Evolutionary conservation across 2,888 invertebrate genomes (phyloP), one percentile per base, ranked within the genome.

Genomic region (Yponomeuta malinellus): DNA sequence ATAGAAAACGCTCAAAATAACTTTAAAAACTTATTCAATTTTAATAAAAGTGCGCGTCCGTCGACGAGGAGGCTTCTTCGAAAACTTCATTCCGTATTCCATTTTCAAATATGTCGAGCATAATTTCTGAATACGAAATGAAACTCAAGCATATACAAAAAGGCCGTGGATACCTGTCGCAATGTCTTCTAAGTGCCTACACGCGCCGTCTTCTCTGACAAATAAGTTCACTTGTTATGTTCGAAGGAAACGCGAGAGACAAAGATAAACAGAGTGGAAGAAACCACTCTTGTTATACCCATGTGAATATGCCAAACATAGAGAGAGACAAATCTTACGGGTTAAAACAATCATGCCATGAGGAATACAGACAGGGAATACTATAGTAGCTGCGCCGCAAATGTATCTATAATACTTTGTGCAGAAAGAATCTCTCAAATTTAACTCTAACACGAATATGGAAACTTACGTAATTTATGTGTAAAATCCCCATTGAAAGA

Each of bases 41-140:
- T 81, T 80, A 81, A 84, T 85, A 81, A 79, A 78, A 69, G 68
- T 59, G 10, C 29, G 69, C 69, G 52, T 52, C 31, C 69, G 52
- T 52, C 31, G 59, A 78, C 78, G 73, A 77, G 74, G 73, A 77
- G 75, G 76, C 72, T 77, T 77, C 74, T 78, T 75, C 76, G 75
- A 79, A 78, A 80, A 78, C 78, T 66, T 70, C 68, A 78, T 81
- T 82, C 81, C 80, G 80, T 83, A 80, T 82, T 82, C 80, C 78
- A 78, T 83, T 82, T 84, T 84, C 78, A 77, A 66, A 84, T 82
- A 84, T 78, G 76, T 83, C 81, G 79, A 79, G 80, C 81, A 86
- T 87, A 86, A 85, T 85, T 86, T 85, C 86, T 82, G 84, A 86
- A 86, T 88, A 85, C 83, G 80, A 81, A 86, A 88, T 83, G 82